These are phyloP conservation scores for Chydorus sphaericus DNA, from an alignment of 2,888 invertebrate species.

Conservation along the genomic window DNA sequence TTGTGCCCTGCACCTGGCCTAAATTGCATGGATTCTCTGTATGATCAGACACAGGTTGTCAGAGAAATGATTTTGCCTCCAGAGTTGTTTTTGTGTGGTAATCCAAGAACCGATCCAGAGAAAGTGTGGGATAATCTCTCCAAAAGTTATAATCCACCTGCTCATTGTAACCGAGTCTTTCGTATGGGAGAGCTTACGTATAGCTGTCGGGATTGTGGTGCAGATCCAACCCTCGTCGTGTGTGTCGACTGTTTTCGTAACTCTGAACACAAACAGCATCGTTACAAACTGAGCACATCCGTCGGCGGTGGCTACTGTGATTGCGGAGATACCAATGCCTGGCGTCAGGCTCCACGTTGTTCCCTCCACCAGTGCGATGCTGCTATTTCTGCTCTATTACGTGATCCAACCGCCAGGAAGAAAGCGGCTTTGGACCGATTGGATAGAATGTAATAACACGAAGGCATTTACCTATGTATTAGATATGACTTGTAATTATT, in stretches of 20 bases:
- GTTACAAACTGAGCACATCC: slow-evolving; percentile 86
- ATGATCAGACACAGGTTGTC: slow-evolving; percentile 23
- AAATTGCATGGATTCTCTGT: slow-evolving; percentile 39
- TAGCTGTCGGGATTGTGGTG: slow-evolving; percentile 59
- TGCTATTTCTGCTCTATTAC: slow-evolving; percentile 22
- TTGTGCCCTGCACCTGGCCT: slow-evolving; percentile 9
- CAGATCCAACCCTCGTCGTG: slow-evolving; percentile 94
- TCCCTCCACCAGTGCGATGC: slow-evolving; percentile 51
- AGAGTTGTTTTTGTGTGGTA: slow-evolving; percentile 68
- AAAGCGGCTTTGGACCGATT: slow-evolving; percentile 10
- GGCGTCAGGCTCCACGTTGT: slow-evolving; percentile 77
- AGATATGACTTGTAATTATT: background rate
- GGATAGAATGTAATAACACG: slow-evolving; percentile 3
- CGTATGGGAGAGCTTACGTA: slow-evolving; percentile 95
- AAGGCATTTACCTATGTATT: background rate
- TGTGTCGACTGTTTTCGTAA: slow-evolving; percentile 96
- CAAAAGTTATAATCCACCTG: slow-evolving; percentile 47
- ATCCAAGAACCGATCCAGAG: slow-evolving; percentile 22
- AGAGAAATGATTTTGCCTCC: slow-evolving; percentile 56
- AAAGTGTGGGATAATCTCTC: slow-evolving; percentile 8
- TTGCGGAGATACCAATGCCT: slow-evolving; percentile 87
- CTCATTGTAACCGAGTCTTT: slow-evolving; percentile 88
- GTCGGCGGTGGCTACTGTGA: slow-evolving; percentile 90
- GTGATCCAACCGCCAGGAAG: slow-evolving; percentile 12
- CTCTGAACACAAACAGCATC: slow-evolving; percentile 62